These are phyloP conservation scores for Eurosta solidaginis DNA, from an alignment of 1,140 invertebrate genomes.

Conservation along the genomic window DNA sequence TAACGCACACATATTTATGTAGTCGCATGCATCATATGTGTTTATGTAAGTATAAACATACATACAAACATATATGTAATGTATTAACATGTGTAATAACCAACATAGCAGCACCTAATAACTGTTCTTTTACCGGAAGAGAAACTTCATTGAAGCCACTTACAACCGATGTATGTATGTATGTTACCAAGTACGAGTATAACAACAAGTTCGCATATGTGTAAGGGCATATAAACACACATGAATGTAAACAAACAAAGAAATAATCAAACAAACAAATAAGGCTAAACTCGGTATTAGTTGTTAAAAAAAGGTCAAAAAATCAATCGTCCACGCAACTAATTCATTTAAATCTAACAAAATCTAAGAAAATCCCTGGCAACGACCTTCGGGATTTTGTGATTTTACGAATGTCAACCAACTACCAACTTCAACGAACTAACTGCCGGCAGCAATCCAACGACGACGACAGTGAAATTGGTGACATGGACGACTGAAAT, in stretches of 20 bases:
- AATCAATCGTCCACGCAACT: constrained; percentile 61
- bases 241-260: not conserved
- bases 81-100: not conserved
- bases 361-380: constrained; percentile 61
- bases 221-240: too few relatives aligned
- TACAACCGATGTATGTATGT: not conserved
- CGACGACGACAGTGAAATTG: constrained; percentile 36
- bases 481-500: not conserved
- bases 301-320: constrained; percentile 56
- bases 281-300: constrained; percentile 6
- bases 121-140: not conserved
- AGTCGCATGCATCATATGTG: too few relatives aligned
- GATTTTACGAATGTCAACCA: constrained; percentile 60
- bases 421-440: not conserved
- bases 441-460: constrained; percentile 46
- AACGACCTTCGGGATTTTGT: constrained; percentile 61
- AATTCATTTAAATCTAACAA: constrained; percentile 61
- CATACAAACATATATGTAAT: not conserved
- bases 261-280: not conserved
- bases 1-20: not conserved
- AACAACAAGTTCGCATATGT: too few relatives aligned
- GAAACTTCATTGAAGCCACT: not conserved
- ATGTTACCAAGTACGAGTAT: too few relatives aligned
- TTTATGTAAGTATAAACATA: not conserved
- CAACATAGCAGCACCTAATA: not conserved